phyloP scores from a whole-genome alignment of 2,113 vertebrate species.

The Rattus norvegicus region GRCr8 NC_086035.1:64900501-64901000 shows the following conservation, averaged over 20 bases:
- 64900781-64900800: background rate
- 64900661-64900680: too few relatives aligned
- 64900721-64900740: background rate
- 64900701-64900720: background rate
- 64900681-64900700: background rate
- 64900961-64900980: background rate
- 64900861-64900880: background rate
- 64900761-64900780: background rate
- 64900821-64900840: background rate
- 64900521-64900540: background rate
- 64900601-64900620: background rate
- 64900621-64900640: background rate
- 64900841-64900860: background rate
- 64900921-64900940: background rate
- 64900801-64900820: background rate
- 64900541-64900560: background rate
- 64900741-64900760: background rate
- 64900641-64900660: background rate
- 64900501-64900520: background rate
- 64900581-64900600: background rate
- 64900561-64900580: background rate
- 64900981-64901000: background rate
- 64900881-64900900: background rate
- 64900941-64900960: background rate
- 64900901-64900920: background rate